Base-by-base conservation (phyloP, 1,140 invertebrate species). In the Neodiprion lecontei region DNA sequence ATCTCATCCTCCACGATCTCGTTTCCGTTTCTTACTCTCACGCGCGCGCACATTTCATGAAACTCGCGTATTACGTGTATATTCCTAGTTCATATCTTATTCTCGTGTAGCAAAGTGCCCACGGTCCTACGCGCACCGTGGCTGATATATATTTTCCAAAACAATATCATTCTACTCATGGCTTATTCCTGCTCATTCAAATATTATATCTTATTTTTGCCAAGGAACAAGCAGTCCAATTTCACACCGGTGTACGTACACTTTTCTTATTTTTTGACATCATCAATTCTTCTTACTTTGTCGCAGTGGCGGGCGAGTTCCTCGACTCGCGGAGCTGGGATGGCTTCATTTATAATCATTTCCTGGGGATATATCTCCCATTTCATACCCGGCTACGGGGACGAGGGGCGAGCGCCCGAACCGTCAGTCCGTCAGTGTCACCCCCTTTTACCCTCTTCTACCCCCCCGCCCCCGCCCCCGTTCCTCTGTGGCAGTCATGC, bases 331-430 rank as follows among this genome's bases (percentile, higher is more conserved):
- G 28, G 28, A 17, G 53, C 74, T 72, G 74, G 79, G 84, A 85
- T 85, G 82, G 84, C 83, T 85, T 85, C 85, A 86, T 86, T 86
- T 85, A 86, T 85, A 86, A 86, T 85, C 85, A 86, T 86, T 85
- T 85, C 84, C 81, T 72, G 79, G 73, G 79, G 81, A 82, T 84
- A 82, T 84, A 84, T 85, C 82, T 81, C 79, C 76, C 74, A 79
- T 80, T 77, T 77, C 74, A 75, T 66, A 72, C 76, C 69, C 77
- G 77, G 70, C 76, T 77, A 73, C 74, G 75, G 78, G 75, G 77
- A 74, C 71, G 73, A 72, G 75, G 74, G 79, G 77, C 53, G 3
- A 61, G 53, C n/a, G 53, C 53, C 53, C 53, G 53, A 61, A 61
- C 53, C 53, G 53, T 61, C 53, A 61, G 53, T 61, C 53, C 53